Percentiles rank a stretch among this genome's conserved stretches.
phyloP scores from a whole-genome alignment of 2,113 vertebrate genomes.

The Alectura lathami region DNA sequence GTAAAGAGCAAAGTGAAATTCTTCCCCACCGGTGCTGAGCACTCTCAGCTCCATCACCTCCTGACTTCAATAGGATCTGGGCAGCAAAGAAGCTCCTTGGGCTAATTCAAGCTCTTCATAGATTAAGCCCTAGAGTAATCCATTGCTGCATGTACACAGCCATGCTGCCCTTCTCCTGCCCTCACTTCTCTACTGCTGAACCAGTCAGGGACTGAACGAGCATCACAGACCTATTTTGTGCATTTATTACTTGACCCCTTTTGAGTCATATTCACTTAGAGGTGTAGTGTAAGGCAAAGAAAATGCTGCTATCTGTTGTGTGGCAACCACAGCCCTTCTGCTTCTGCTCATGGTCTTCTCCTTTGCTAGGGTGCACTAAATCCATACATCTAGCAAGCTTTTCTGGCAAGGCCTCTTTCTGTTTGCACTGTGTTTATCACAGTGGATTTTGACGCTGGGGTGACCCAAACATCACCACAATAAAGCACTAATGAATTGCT shows the following conservation, averaged over 20 bases:
- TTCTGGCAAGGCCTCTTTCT: background rate
- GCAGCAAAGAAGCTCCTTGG: background rate
- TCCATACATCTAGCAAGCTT: background rate
- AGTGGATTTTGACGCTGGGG: rapidly evolving
- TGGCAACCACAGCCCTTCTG: too few species aligned
- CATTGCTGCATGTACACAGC: background rate
- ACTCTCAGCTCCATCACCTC: background rate
- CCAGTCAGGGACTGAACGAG: background rate
- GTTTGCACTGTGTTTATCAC: background rate
- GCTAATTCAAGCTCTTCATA: background rate
- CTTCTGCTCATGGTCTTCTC: background rate
- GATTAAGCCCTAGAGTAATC: background rate
- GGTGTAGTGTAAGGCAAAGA: background rate
- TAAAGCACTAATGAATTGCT: background rate
- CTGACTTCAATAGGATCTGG: background rate
- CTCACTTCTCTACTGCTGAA: background rate
- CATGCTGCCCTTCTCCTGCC: background rate
- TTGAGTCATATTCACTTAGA: background rate
- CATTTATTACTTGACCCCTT: background rate
- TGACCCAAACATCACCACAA: background rate
- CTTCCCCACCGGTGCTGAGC: background rate
- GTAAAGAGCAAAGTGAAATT: background rate
- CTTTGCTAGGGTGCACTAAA: background rate
- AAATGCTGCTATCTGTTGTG: background rate
- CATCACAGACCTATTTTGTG: background rate